phyloP scores from a whole-genome alignment of 2,888 invertebrate species.

The Vanessa cardui region DNA sequence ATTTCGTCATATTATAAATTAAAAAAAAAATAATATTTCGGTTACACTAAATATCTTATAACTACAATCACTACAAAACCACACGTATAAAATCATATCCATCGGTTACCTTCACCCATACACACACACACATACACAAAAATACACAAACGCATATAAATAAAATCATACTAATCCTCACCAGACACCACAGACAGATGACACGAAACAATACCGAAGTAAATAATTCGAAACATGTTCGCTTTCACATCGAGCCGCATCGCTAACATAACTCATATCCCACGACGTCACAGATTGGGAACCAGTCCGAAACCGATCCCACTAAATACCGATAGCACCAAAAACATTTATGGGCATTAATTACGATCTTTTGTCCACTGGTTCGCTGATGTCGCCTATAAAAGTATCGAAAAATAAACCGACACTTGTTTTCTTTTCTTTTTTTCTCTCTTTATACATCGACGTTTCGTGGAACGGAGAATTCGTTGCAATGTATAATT shows the following conservation, averaged over 20 bases:
- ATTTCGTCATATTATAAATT: too few relatives aligned
- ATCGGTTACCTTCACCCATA: not conserved
- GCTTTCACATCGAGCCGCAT: slow-evolving; percentile 35
- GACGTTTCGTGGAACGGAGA: slow-evolving; percentile 1
- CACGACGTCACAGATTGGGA: slow-evolving; percentile 34
- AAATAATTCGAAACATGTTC: slow-evolving; percentile 34
- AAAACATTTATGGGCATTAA: slow-evolving; percentile 24
- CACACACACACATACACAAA: too few relatives aligned
- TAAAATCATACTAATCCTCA: not conserved
- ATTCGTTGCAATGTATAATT: not conserved
- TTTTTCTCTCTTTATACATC: not conserved
- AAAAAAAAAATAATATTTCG: too few relatives aligned
- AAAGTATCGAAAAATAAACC: slow-evolving; percentile 3
- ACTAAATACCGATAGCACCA: slow-evolving; percentile 26
- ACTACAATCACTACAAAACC: too few relatives aligned
- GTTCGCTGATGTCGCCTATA: slow-evolving; percentile 10
- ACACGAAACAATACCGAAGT: slow-evolving; percentile 26
- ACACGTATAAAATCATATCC: too few relatives aligned
- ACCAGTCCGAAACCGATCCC: slow-evolving; percentile 29
- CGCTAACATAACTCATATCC: slow-evolving; percentile 40
- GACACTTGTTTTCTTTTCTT: not conserved
- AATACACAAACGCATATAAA: too few relatives aligned
- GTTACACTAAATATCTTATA: too few relatives aligned
- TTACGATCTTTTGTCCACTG: slow-evolving; percentile 21
- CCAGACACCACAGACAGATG: not conserved